Evolutionary conservation across 2,888 invertebrate species (phyloP), one percentile per base, ranked within the genome.

Genomic region (Lasioglossum leucozonium): DNA sequence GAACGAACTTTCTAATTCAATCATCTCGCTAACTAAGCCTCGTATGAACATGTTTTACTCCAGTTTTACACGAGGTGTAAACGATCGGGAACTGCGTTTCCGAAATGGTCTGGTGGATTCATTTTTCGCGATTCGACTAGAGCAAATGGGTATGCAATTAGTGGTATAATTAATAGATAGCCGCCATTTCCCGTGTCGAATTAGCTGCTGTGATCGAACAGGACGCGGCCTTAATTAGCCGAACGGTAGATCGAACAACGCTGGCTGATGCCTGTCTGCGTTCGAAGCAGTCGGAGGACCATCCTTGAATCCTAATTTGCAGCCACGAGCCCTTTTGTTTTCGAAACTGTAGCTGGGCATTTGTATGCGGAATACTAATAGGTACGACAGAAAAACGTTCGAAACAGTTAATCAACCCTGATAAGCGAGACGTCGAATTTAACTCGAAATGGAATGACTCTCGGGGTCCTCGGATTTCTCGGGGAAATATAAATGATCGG

Each of bases 101-200:
- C 69, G 26, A 16, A 78, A 69, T 44, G 2, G 34, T 75, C 55
- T 42, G 34, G 44, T 22, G 73, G 16, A 69, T 51, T 26, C 5
- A 65, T 0, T 34, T 40, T 3, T 47, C 22, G 13, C 37, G 42
- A 47, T 76, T 81, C 81, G 88, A 75, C 79, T 62, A 18, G 37
- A 67, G 37, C 67, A 62, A 30, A 71, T n/a, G 37, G 67, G 75
- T 73, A 79, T 62, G 85, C 86, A 90, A 90, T 90, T 90, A 90
- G 90, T 82, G 65, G 37, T 51, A 84, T 85, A 90, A 90, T 90
- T 90, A 90, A 90, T 86, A 85, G 85, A 79, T 81, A 76, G 79
- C 79, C 78, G 85, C 85, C 77, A 86, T 74, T 88, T 83, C 86
- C 72, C 84, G 81, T 81, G 84, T 85, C 85, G 84, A 87, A 88